Percentiles rank a stretch among this genome's conserved stretches.
Evolutionary conservation across 2,797 vertebrate species (phyloP).

Genomic region (Centropyge bicolor): DNA sequence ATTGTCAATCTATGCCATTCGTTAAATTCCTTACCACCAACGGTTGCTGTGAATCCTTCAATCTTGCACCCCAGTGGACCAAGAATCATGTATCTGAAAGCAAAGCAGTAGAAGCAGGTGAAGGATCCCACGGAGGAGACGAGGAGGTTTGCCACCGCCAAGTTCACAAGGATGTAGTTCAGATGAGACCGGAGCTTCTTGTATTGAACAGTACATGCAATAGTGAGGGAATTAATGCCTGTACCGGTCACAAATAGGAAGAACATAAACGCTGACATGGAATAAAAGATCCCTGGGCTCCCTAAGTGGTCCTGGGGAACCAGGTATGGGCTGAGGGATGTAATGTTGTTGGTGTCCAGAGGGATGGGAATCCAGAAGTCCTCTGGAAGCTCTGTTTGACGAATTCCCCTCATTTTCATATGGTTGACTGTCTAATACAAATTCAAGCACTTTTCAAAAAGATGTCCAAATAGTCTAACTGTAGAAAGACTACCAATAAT

Average conservation of each 20-base stretch:
- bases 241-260: slow-evolving; percentile 76
- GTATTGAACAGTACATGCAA: slow-evolving; percentile 82
- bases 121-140: slow-evolving; percentile 83
- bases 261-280: slow-evolving; percentile 85
- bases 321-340: slow-evolving; percentile 84
- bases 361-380: slow-evolving; percentile 86
- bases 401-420: slow-evolving; percentile 69
- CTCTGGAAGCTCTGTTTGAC: slow-evolving; percentile 73
- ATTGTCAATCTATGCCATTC: neutral
- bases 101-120: slow-evolving; percentile 83
- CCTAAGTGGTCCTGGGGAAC: slow-evolving; percentile 88
- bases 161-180: slow-evolving; percentile 89
- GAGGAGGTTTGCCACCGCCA: slow-evolving; percentile 84
- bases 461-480: neutral
- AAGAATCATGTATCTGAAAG: slow-evolving; percentile 80
- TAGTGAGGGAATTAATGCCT: slow-evolving; percentile 82
- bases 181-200: slow-evolving; percentile 88
- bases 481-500: neutral
- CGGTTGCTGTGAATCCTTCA: slow-evolving; percentile 83
- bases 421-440: slow-evolving; percentile 13
- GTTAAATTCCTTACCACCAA: slow-evolving; percentile 78
- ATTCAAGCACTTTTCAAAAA: slow-evolving; percentile 5
- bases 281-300: slow-evolving; percentile 72
- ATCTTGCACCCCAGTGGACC: slow-evolving; percentile 83
- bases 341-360: slow-evolving; percentile 83